Base-by-base conservation (phyloP, 2,888 invertebrate species). In the Litoditis marina region DNA sequence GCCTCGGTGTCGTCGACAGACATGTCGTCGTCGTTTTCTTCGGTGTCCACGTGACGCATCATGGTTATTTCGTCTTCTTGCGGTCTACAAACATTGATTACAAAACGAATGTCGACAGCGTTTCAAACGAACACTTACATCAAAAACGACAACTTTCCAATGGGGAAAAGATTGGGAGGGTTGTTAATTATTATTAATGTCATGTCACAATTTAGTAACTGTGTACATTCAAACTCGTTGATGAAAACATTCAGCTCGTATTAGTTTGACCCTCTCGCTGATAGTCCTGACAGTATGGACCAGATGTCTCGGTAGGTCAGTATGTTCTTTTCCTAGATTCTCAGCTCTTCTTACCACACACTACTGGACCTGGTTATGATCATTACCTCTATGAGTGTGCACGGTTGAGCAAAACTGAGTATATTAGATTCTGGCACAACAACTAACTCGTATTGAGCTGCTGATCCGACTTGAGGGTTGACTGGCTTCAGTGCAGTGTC, bases 381-480 rank as follows among this genome's bases (percentile, higher is more conserved):
- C n/a, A n/a, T n/a, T n/a, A n/a, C n/a, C 13, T 49, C 49, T 1
- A 58, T 44, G 13, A 54, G 27, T 54, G 11, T 8, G 5, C 3
- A 56, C n/a, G 4, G 5, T 16, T 30, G 16, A 6, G 16, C 31
- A 31, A 60, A 52, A 42, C 16, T 8, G 32, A 31, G 30, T 8
- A 28, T n/a, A n/a, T n/a, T n/a, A n/a, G n/a, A n/a, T n/a, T n/a
- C n/a, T n/a, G n/a, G n/a, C n/a, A n/a, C n/a, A n/a, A n/a, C 16
- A 56, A 60, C 69, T 57, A 30, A 75, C 74, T 75, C 75, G 59
- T 66, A 70, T 30, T 60, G 44, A 1, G 70, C 66, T 4, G 69
- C 73, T 16, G 71, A 71, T 65, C 76, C 76, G 28, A 76, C 59
- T 58, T 73, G 73, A 13, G 74, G 74, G 57, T 70, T 71, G 46